Percentiles rank a stretch among this genome's conserved stretches.
These are phyloP conservation scores for Corapipo altera DNA, from an alignment of 2,113 vertebrate genomes.

Conservation along the genomic window DNA sequence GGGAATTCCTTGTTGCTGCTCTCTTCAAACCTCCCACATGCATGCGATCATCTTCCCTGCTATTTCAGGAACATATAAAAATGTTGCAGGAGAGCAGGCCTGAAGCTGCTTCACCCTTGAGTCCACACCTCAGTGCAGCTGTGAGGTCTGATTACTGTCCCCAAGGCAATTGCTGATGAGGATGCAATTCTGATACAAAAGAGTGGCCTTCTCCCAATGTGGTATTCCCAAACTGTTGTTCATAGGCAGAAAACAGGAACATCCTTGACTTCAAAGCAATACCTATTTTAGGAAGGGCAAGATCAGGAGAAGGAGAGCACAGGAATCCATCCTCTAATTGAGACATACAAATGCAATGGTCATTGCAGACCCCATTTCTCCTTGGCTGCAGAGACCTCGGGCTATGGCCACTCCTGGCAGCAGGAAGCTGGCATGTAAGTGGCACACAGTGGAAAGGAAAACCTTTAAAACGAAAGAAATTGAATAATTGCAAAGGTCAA, in stretches of 20 bases:
- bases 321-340: neutral
- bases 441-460: constrained; percentile 2
- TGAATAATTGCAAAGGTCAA: constrained; percentile 39
- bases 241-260: neutral
- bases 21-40: neutral
- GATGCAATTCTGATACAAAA: neutral
- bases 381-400: neutral
- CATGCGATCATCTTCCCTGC: neutral
- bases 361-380: neutral
- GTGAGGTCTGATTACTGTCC: neutral
- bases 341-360: neutral
- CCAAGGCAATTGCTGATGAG: neutral
- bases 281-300: neutral
- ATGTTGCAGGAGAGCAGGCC: neutral
- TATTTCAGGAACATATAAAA: neutral
- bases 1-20: neutral
- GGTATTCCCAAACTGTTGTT: neutral
- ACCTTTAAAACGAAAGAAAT: neutral
- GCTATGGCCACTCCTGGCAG: neutral
- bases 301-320: neutral
- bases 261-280: neutral
- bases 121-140: neutral
- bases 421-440: neutral
- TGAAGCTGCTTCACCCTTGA: neutral
- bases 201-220: neutral